Evolutionary conservation across 2,797 vertebrate species (phyloP).

Genomic region (Adrianichthys oophorus): DNA sequence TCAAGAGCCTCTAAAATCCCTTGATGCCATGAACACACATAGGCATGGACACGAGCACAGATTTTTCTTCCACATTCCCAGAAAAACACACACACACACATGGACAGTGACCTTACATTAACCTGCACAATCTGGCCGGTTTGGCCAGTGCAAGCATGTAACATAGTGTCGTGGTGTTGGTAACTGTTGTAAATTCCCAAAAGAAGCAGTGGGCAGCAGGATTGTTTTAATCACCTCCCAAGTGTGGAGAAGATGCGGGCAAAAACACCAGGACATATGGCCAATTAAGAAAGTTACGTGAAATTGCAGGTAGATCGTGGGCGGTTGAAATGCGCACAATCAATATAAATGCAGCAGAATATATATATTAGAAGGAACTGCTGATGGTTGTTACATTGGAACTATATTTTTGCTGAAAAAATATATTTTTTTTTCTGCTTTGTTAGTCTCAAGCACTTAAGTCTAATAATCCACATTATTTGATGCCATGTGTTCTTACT

Average conservation of each 20-base stretch:
- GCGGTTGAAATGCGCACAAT: slow-evolving; percentile 20
- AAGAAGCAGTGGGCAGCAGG: slow-evolving; percentile 54
- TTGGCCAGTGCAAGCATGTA: slow-evolving; percentile 36
- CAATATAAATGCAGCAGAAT: slow-evolving; percentile 13
- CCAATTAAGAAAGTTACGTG: slow-evolving; percentile 59
- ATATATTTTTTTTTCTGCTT: too few species aligned
- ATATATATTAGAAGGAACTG: too few species aligned
- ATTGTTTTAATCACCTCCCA: slow-evolving; percentile 66
- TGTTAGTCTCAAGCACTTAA: too few species aligned
- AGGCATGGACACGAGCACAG: slow-evolving; percentile 2
- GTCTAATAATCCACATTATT: background rate
- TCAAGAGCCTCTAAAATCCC: slow-evolving; percentile 62
- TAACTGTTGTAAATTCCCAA: slow-evolving; percentile 46
- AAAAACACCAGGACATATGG: slow-evolving; percentile 64
- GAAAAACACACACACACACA: slow-evolving; percentile 10
- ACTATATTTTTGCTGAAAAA: too few species aligned
- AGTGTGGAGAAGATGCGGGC: slow-evolving; percentile 43
- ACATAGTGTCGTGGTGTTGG: slow-evolving; percentile 28
- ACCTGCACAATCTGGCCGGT: slow-evolving; percentile 63
- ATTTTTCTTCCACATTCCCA: slow-evolving; percentile 6
- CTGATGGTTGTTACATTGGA: too few species aligned
- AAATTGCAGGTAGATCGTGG: slow-evolving; percentile 31
- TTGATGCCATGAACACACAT: slow-evolving; percentile 27
- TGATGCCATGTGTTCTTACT: background rate
- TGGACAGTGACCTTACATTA: slow-evolving; percentile 47